Base-by-base conservation (phyloP, 2,797 vertebrate species). In the Pseudomugil gertrudae region DNA sequence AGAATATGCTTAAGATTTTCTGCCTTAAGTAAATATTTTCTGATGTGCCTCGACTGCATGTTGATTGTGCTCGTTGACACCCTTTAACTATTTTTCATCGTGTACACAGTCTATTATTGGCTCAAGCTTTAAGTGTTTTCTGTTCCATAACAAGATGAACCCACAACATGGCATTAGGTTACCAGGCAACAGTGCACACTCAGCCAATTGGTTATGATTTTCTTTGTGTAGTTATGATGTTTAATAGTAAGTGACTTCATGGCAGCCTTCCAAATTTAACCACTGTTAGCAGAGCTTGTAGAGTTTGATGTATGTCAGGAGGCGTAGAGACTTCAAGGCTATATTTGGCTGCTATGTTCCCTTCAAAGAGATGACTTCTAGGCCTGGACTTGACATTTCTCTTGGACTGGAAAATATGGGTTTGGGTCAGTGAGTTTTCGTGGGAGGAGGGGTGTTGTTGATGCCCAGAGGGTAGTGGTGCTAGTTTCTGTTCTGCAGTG, bases 341-440 rank as follows among this genome's bases (percentile, higher is more conserved):
- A 91, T 91, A 91, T 92, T 91, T 92, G 87, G 88, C 87, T 77
- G 78, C 83, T 83, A 45, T 86, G 87, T 87, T 92, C 81, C 75
- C 80, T 81, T 90, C 82, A 84, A 84, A 88, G 84, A 88, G 74
- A 89, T 53, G 70, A 87, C 81, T 81, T 87, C 78, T 80, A 74
- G 83, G 86, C 89, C 84, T 90, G 84, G 83, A 84, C 68, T 86
- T 90, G 90, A 90, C 87, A 89, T 90, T 90, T 92, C 89, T 83
- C 79, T 86, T 71, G 81, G 84, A 88, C 84, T 89, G 82, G 78
- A 87, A 88, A 88, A 89, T 86, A 89, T 80, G 65, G 81, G 79
- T 87, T 86, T 89, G 87, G 86, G 87, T 89, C 82, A 90, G 84
- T 84, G 91, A 88, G 79, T 86, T 85, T 91, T 84, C 72, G 57